Conservation (phyloP, 2,113 vertebrate genomes). For the Leptodactylus fuscus region DNA sequence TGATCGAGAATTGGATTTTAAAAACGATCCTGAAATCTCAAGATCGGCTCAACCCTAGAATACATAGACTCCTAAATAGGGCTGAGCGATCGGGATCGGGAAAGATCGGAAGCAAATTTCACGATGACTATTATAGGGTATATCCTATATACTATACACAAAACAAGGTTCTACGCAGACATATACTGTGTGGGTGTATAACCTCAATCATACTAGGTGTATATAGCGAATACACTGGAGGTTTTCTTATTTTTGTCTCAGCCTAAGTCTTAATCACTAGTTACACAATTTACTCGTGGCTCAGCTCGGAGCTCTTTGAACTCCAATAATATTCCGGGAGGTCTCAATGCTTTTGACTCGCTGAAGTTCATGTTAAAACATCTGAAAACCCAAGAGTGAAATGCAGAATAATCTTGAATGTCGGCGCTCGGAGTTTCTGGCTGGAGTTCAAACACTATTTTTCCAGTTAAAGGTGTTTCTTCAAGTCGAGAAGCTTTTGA, state of each 20-base stretch:
- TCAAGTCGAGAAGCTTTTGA: not conserved
- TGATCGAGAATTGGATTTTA: no score
- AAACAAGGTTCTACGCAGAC: no score
- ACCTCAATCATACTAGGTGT: no score
- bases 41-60: no score
- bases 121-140: no score
- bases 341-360: not conserved
- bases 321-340: not conserved
- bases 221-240: no score
- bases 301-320: not conserved
- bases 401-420: not conserved
- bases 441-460: conserved; percentile 11
- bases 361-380: not conserved
- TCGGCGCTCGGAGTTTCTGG: not conserved
- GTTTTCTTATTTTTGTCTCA: not conserved
- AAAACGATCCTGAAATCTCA: no score
- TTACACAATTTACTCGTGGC: not conserved
- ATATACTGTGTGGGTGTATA: no score
- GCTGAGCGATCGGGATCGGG: no score
- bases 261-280: not conserved
- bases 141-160: no score
- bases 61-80: no score
- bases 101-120: no score
- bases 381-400: not conserved
- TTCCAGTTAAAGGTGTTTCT: not conserved